Conservation (phyloP, 2,888 invertebrate genomes). For the Drosophila differens region DNA sequence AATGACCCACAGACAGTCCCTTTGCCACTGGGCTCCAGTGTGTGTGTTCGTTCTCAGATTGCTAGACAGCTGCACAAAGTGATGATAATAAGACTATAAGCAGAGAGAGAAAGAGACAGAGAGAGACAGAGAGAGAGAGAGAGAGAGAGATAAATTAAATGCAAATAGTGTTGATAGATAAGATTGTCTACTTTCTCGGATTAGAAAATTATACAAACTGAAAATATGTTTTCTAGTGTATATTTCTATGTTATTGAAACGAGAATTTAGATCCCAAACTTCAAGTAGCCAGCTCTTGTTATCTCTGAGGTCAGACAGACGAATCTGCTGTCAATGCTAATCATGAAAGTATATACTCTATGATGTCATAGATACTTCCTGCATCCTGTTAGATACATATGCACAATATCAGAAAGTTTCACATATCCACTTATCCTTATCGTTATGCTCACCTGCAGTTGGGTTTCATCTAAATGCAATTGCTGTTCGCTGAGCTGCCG, state of each 20-base stretch:
- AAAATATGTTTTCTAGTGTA: background rate
- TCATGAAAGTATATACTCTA: background rate
- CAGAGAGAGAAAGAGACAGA: background rate
- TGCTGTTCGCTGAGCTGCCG: constrained; percentile 57
- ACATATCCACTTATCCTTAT: background rate
- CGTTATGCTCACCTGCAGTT: constrained; percentile 44
- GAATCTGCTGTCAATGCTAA: background rate
- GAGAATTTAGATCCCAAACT: background rate
- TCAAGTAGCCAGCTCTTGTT: background rate
- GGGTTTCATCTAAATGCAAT: constrained; percentile 30
- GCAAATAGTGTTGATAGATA: background rate
- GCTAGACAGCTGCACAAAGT: constrained; percentile 78
- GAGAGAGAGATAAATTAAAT: background rate
- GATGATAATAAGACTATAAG: constrained; percentile 67
- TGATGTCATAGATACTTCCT: background rate
- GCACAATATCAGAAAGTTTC: background rate
- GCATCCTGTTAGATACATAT: background rate
- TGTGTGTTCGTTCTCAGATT: constrained; percentile 82
- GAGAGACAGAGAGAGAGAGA: background rate
- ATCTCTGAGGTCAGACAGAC: background rate
- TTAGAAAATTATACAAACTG: background rate
- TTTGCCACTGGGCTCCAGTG: constrained; percentile 84
- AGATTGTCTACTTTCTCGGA: background rate
- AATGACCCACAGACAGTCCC: constrained; percentile 80
- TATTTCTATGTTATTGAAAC: background rate